Evolutionary conservation across 2,113 vertebrate species (phyloP), one percentile per base, ranked within the genome.

Genomic region (Cheilinus undulatus): DNA sequence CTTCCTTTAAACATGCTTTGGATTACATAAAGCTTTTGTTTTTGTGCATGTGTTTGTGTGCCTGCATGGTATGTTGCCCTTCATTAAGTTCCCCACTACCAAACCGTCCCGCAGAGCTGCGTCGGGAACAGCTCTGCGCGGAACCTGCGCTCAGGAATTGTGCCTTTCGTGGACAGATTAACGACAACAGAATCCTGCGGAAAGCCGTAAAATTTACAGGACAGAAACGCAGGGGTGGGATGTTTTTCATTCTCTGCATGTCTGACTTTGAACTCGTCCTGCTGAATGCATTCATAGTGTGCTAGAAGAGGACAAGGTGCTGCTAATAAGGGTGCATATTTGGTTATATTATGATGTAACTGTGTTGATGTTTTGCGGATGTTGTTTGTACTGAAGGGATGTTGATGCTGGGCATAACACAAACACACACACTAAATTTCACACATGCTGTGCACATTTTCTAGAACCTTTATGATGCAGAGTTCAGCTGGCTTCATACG

Each of bases 181-280:
- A 85, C 86, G 75, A 69, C 67, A 30, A 50, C 15, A 14, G 58
- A 76, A 62, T 84, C 87, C 87, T 73, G 82, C 14, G 65, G 73
- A 78, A 83, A 67, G 65, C 75, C 7, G 51, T 85, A 78, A 84
- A 84, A 74, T 88, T 75, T 62, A 76, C 71, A 66, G 67, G 75
- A 80, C 69, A 23, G 36, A 54, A 54, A 56, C 13, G 54, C 62
- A 43, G 28, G 49, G 54, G 28, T 12, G 26, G 67, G 43, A 19
- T 84, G 83, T 83, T 72, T 84, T 69, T 81, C 42, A 62, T 87
- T 88, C 75, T 69, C 51, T 1, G 27, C 52, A 28, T 46, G 80
- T 61, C 56, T 14, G 48, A 23, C 86, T 91, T 92, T 92, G 77
- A 91, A 88, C 77, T 71, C 49, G 42, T 58, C 52, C 67, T 77